A percentile compares a stretch with the other conserved stretches of the same genome.
phyloP scores from a whole-genome alignment of 2,797 vertebrate genomes.

The Liasis olivaceus region DNA sequence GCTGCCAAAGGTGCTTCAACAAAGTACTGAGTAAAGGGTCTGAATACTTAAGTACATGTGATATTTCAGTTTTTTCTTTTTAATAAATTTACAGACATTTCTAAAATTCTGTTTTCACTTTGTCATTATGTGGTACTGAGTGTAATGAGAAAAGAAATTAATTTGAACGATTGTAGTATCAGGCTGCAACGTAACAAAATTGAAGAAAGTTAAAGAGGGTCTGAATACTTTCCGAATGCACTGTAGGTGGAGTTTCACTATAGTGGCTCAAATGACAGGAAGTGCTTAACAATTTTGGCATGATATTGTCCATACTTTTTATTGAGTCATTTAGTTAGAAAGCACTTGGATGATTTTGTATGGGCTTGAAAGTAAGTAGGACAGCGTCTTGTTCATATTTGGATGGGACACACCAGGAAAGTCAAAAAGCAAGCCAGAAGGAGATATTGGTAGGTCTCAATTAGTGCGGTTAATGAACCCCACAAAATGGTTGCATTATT shows the following conservation, averaged over 20 bases:
- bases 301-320: not conserved
- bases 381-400: not conserved
- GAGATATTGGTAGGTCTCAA: not conserved
- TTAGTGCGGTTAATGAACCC: not conserved
- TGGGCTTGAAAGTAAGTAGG: not conserved
- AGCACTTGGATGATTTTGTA: not conserved
- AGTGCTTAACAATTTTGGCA: not conserved
- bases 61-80: no score
- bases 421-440: not conserved
- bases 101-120: no score
- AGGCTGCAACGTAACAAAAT: no score
- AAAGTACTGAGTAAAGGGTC: no score
- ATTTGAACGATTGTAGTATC: no score
- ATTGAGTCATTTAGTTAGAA: not conserved
- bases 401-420: not conserved
- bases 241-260: not conserved
- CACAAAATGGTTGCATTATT: not conserved
- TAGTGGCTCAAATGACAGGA: not conserved
- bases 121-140: no score
- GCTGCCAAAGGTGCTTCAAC: no score
- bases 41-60: no score
- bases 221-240: no score
- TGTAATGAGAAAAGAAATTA: no score
- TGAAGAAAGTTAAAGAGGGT: no score
- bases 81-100: no score